Evolutionary conservation across 2,888 invertebrate genomes (phyloP), one percentile per base, ranked within the genome.

Genomic region (Scrobipalpa costella): DNA sequence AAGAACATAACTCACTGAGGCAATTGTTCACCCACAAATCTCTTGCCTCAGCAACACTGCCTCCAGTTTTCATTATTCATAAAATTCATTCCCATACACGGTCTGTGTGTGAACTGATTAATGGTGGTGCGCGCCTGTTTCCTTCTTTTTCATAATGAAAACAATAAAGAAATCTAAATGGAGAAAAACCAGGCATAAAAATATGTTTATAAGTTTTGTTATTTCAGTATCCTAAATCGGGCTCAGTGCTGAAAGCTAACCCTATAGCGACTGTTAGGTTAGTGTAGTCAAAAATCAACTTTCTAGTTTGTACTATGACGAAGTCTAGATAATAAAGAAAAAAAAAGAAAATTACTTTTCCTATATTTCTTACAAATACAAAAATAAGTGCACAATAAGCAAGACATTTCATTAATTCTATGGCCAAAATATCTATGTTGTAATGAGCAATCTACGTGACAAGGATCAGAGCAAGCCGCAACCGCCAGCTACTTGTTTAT

Each of bases 401-500:
- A 40, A 11, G 13, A 27, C 27, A 13, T 13, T 13, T 40, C 13
- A 40, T 40, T 40, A 44, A 44, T 15, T 44, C 44, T 9, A 2
- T 5, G 15, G n/a, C 44, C 15, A 44, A 44, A 44, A 44, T 13
- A 40, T 44, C 44, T 44, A 61, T 67, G 68, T 66, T 69, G 70
- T 71, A 74, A 72, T 70, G 68, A 73, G 66, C 64, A 62, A 64
- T 66, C 68, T 63, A 63, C 71, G 74, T 73, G 72, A 71, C 73
- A 70, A 69, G 73, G 71, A 70, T 69, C 71, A 67, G 66, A 61
- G 70, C 63, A 62, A 57, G 67, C 67, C 67, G 66, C 65, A 65
- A 67, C 68, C 69, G 64, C 66, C 71, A 68, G 71, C 77, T 81
- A 78, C 84, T 87, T 85, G 81, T 84, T 85, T 88, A 88, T 87